Percentiles rank a stretch among this genome's conserved stretches.
phyloP scores from a whole-genome alignment of 2,888 invertebrate genomes.

The Azorinus chamasolen region DNA sequence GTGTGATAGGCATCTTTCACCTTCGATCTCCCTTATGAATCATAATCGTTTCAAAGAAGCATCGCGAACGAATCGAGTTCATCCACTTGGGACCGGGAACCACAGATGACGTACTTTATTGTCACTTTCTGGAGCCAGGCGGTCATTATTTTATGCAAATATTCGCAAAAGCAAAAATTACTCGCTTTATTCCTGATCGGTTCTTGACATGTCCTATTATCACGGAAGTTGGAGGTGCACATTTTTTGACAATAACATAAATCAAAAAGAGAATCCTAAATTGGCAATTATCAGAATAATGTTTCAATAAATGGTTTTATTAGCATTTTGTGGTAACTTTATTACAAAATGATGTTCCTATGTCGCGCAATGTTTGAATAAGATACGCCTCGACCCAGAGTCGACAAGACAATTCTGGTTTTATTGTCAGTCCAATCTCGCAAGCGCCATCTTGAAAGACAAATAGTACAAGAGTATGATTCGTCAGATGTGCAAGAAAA shows the following conservation, averaged over 20 bases:
- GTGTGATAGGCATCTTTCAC: slow-evolving; percentile 21
- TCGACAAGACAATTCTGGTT: no score
- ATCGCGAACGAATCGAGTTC: slow-evolving; percentile 45
- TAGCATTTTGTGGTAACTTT: slow-evolving; percentile 55
- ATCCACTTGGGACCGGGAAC: slow-evolving; percentile 48
- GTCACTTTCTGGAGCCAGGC: slow-evolving; percentile 46
- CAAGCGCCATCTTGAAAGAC: no score
- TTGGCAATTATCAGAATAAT: slow-evolving; percentile 63
- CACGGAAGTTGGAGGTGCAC: slow-evolving; percentile 55
- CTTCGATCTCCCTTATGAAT: slow-evolving; percentile 46
- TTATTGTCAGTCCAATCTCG: no score
- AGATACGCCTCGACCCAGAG: no score
- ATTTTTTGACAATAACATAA: slow-evolving; percentile 62
- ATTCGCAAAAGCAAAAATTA: slow-evolving; percentile 53
- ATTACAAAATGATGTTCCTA: slow-evolving; percentile 34
- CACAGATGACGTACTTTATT: slow-evolving; percentile 53
- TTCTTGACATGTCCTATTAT: slow-evolving; percentile 55
- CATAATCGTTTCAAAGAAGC: slow-evolving; percentile 40
- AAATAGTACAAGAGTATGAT: no score
- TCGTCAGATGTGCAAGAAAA: no score
- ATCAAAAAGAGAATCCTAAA: slow-evolving; percentile 61
- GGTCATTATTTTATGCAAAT: slow-evolving; percentile 64
- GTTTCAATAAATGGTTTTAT: slow-evolving; percentile 60
- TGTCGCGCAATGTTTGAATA: slow-evolving; percentile 16
- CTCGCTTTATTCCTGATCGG: slow-evolving; percentile 50